Evolutionary conservation across 2,888 invertebrate genomes (phyloP).

Genomic region (Axea sp.): DNA sequence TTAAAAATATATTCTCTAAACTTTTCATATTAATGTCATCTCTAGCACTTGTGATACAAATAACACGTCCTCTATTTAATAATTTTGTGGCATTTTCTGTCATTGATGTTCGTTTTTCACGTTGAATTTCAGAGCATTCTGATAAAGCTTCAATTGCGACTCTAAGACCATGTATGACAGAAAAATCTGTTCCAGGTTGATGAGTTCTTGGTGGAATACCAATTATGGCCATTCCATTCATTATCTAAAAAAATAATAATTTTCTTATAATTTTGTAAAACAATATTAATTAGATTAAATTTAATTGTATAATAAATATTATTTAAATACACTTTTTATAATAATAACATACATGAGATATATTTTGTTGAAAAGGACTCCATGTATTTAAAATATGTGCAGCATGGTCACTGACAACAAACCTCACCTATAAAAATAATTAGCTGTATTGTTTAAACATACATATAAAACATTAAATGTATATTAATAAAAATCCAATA

Average conservation of each 20-base stretch:
- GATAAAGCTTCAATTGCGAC: conserved; percentile 92
- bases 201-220: conserved; percentile 86
- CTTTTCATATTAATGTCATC: conserved; percentile 93
- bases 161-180: conserved; percentile 90
- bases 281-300: too few relatives aligned
- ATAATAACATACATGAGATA: conserved; percentile 87
- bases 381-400: conserved; percentile 93
- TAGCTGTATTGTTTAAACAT: too few relatives aligned
- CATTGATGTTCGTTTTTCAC: conserved; percentile 81
- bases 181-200: conserved; percentile 83
- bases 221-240: conserved; percentile 90
- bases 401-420: conserved; percentile 92
- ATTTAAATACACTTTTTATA: too few relatives aligned
- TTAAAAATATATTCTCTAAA: conserved; percentile 92
- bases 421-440: conserved; percentile 86
- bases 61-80: conserved; percentile 87
- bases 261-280: too few relatives aligned
- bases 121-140: conserved; percentile 89
- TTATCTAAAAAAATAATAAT: too few relatives aligned
- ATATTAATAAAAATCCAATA: too few relatives aligned
- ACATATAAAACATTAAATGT: too few relatives aligned
- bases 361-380: conserved; percentile 90
- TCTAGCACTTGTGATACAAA: conserved; percentile 93
- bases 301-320: too few relatives aligned
- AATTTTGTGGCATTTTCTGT: conserved; percentile 79